Percentiles rank a stretch among this genome's conserved stretches.
Evolutionary conservation across 2,113 vertebrate species (phyloP).

Genomic region (Entomyzon cyanotis): DNA sequence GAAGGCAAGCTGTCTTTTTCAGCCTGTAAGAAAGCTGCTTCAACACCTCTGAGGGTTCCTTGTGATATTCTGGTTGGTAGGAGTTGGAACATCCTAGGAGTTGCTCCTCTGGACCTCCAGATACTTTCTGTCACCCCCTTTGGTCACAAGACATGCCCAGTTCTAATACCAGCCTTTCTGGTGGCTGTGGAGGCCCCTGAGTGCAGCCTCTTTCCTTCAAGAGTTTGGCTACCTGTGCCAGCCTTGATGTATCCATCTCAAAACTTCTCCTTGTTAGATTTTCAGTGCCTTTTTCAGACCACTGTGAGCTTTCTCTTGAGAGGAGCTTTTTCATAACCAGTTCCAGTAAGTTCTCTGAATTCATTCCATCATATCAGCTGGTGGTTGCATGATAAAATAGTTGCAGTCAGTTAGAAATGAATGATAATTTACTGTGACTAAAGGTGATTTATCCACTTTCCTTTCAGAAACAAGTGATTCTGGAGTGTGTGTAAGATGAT

Average conservation of each 20-base stretch:
- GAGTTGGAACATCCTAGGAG: background rate
- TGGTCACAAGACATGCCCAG: accelerated
- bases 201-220: background rate
- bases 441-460: background rate
- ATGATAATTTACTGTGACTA: background rate
- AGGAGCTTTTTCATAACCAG: background rate
- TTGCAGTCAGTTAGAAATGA: background rate
- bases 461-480: background rate
- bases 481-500: background rate
- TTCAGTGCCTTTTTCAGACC: background rate
- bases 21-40: background rate
- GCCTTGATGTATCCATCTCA: accelerated
- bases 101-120: background rate
- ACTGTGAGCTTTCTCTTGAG: background rate
- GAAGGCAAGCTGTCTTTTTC: background rate
- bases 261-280: background rate
- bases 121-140: background rate
- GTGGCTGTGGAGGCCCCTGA: background rate
- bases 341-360: background rate
- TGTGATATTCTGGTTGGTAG: accelerated
- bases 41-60: background rate
- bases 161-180: background rate
- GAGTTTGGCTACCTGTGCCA: background rate
- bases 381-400: background rate
- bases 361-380: background rate